These are phyloP conservation scores for Drosophila quadrilineata DNA, from an alignment of 1,140 invertebrate species.

Conservation along the genomic window DNA sequence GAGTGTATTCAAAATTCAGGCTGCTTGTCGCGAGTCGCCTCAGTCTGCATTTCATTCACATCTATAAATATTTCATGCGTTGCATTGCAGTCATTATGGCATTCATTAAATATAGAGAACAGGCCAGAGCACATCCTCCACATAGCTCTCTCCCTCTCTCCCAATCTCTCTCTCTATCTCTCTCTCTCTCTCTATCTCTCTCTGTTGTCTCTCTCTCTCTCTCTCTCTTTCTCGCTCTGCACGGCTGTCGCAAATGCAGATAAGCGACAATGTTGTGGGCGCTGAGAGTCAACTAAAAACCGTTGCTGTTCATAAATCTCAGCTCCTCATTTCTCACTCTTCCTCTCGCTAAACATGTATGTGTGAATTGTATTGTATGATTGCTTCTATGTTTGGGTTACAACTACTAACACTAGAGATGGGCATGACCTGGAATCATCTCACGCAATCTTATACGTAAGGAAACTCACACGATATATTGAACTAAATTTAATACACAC, in stretches of 20 bases:
- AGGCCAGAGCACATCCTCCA: not conserved
- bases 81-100: slow-evolving; percentile 78
- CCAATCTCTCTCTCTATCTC: too few species aligned
- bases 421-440: too few species aligned
- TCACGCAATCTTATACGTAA: too few species aligned
- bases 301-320: slow-evolving; percentile 68
- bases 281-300: slow-evolving; percentile 61
- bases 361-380: not conserved
- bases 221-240: too few species aligned
- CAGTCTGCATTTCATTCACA: slow-evolving; percentile 42
- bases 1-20: slow-evolving; percentile 10
- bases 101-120: slow-evolving; percentile 71
- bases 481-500: too few species aligned
- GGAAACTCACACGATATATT: too few species aligned
- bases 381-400: slow-evolving; percentile 1
- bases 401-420: too few species aligned
- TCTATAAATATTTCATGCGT: slow-evolving; percentile 76
- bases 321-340: too few species aligned
- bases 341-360: too few species aligned
- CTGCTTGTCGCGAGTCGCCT: not conserved
- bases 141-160: too few species aligned
- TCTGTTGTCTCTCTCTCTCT: too few species aligned
- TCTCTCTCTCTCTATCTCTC: too few species aligned
- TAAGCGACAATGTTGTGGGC: slow-evolving; percentile 27
- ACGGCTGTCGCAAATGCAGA: slow-evolving; percentile 31